Base-by-base conservation (phyloP, 2,113 vertebrate genomes). In the Zosterops japonicus region DNA sequence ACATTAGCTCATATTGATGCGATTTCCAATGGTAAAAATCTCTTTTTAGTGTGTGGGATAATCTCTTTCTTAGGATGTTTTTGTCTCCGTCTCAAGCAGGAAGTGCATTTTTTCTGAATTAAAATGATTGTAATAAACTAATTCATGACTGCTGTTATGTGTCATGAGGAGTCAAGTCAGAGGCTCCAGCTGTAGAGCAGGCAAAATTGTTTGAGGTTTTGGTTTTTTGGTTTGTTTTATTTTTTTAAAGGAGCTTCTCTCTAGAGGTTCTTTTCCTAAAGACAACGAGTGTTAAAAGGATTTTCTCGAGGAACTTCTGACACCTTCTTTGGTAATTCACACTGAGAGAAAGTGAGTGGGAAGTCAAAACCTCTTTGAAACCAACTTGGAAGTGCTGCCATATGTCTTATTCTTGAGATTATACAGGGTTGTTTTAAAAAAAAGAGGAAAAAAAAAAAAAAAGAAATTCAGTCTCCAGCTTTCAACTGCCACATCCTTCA, bases 281-380 rank as follows among this genome's bases (percentile, higher is more conserved):
- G 71, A 68, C 71, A 95, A 49, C 35, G 36, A 59, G n/a, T 60
- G 64, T 87, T 90, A 71, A 72, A 72, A 76, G 35, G 79, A 63
- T 74, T 92, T 95, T 95, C 94, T 94, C 16, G 3, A 81, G 88
- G 93, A 94, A 95, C 39, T 95, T 95, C 56, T 96, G 77, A 92
- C 72, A 81, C 72, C 31, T 94, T 86, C 63, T 88, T 90, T 90
- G 68, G 76, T 90, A 94, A 90, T 92, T 94, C 90, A 90, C 76
- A 76, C 60, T 87, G 61, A 44, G 72, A 88, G 52, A 88, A 79
- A 91, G 75, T 68, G 89, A 94, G 93, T 92, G 83, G 60, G 60
- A 95, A 96, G 89, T 94, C 55, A 86, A 83, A 93, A 83, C 74
- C 80, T 71, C 76, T 83, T 79, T 78, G 64, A 90, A 92, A 86